Evolutionary conservation across 2,797 vertebrate species (phyloP).

Genomic region (Darevskia nairensis): DNA sequence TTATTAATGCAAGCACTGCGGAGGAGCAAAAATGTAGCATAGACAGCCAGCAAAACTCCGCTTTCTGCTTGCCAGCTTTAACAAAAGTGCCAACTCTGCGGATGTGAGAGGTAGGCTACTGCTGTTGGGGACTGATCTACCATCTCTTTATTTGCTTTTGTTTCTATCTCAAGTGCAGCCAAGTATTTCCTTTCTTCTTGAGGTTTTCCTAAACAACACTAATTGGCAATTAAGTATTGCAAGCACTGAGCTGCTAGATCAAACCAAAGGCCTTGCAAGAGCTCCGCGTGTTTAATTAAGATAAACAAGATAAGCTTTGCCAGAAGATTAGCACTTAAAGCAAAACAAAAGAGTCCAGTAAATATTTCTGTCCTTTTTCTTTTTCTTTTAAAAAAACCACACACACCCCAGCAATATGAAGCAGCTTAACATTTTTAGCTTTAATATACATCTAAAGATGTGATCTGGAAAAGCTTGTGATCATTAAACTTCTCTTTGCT

Average conservation of each 20-base stretch:
- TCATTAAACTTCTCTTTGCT: background rate
- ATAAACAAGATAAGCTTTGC: slow-evolving; percentile 20
- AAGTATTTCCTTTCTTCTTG: background rate
- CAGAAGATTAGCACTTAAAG: slow-evolving; percentile 23
- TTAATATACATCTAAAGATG: background rate
- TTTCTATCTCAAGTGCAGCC: slow-evolving; percentile 19
- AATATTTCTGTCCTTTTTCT: background rate
- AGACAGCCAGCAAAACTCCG: background rate
- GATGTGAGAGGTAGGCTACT: no score
- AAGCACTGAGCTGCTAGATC: slow-evolving; percentile 18
- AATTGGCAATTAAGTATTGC: slow-evolving; percentile 35
- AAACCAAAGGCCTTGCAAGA: slow-evolving; percentile 34
- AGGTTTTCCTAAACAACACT: background rate
- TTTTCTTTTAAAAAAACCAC: background rate
- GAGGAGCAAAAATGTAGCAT: no score
- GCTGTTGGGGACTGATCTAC: background rate
- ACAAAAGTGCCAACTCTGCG: background rate
- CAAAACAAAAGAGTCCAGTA: slow-evolving; percentile 3
- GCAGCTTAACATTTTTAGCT: background rate
- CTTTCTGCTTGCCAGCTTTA: background rate
- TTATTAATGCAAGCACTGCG: background rate
- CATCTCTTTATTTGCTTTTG: background rate
- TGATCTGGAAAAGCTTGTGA: background rate
- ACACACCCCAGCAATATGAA: background rate
- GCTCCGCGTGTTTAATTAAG: slow-evolving; percentile 24